These are phyloP conservation scores for Onychomys leucogaster DNA, from an alignment of 2,797 vertebrate genomes.

Conservation along the genomic window DNA sequence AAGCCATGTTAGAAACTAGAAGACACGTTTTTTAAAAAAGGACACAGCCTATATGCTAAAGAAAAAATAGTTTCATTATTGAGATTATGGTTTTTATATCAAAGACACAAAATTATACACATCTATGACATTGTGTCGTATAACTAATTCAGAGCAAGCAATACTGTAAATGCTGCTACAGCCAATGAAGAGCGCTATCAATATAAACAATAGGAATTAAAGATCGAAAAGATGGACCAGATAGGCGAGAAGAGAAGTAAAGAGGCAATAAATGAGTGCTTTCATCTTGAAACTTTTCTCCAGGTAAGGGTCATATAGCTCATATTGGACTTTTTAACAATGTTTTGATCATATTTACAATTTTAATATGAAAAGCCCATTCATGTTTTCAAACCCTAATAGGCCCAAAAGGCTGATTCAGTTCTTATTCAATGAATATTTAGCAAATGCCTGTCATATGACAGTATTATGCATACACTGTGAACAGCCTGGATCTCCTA, in stretches of 20 bases:
- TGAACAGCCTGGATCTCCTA: slow-evolving; percentile 19
- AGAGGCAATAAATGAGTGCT: slow-evolving; percentile 52
- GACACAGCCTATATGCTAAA: neutral
- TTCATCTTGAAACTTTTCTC: slow-evolving; percentile 50
- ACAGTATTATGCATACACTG: neutral
- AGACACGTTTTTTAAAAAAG: slow-evolving; percentile 3
- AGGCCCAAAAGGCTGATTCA: neutral
- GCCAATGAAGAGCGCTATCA: slow-evolving; percentile 36
- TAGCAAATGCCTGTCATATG: neutral
- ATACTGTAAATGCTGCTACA: slow-evolving; percentile 56
- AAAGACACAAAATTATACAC: slow-evolving; percentile 28
- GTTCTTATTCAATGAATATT: neutral
- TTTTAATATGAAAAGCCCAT: neutral
- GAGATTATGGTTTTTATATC: slow-evolving; percentile 40
- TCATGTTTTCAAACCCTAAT: slow-evolving; percentile 36
- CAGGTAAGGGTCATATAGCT: neutral
- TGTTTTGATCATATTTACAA: slow-evolving; percentile 37
- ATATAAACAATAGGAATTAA: slow-evolving; percentile 29
- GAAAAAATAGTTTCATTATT: slow-evolving; percentile 43
- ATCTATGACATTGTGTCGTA: neutral
- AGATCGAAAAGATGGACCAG: slow-evolving; percentile 48
- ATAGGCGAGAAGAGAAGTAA: slow-evolving; percentile 13
- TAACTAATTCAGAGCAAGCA: slow-evolving; percentile 12
- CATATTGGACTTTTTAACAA: slow-evolving; percentile 22
- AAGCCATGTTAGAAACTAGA: slow-evolving; percentile 48